Evolutionary conservation across 1,140 invertebrate species (phyloP).

Genomic region (Calliopsis andreniformis): DNA sequence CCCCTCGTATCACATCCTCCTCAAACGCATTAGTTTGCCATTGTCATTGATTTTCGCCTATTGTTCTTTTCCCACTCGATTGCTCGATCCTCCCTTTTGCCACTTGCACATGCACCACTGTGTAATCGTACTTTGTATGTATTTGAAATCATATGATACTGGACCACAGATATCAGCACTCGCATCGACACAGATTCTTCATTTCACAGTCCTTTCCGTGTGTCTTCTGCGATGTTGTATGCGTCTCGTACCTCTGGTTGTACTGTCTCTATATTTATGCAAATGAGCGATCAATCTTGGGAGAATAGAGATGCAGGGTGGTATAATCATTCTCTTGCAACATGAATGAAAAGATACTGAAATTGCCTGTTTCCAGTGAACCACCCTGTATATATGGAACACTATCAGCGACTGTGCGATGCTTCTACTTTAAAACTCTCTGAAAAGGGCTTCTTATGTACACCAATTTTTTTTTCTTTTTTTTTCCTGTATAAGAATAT

Average conservation of each 20-base stretch:
- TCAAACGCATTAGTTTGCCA: conserved; percentile 22
- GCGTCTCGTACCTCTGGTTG: conserved; percentile 4
- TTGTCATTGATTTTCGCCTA: conserved; percentile 41
- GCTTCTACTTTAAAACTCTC: conserved; percentile 9
- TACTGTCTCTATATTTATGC: conserved; percentile 12
- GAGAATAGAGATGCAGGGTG: too few relatives aligned
- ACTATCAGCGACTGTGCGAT: conserved; percentile 3
- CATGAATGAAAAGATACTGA: too few relatives aligned
- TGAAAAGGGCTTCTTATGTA: conserved; percentile 6
- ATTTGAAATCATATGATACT: background rate
- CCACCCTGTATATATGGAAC: too few relatives aligned
- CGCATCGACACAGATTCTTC: background rate
- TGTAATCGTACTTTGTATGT: background rate
- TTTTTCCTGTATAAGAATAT: background rate
- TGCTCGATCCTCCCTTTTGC: background rate
- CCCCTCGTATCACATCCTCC: conserved; percentile 50
- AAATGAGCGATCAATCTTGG: too few relatives aligned
- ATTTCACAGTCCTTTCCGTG: background rate
- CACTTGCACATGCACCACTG: conserved; percentile 7
- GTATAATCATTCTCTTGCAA: too few relatives aligned
- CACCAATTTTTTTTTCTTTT: too few relatives aligned
- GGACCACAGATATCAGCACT: background rate
- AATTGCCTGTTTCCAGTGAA: too few relatives aligned
- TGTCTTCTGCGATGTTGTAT: conserved; percentile 7
- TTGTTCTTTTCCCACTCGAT: conserved; percentile 26